These are phyloP conservation scores for Galleria mellonella DNA, from an alignment of 1,140 invertebrate species.

Conservation along the genomic window DNA sequence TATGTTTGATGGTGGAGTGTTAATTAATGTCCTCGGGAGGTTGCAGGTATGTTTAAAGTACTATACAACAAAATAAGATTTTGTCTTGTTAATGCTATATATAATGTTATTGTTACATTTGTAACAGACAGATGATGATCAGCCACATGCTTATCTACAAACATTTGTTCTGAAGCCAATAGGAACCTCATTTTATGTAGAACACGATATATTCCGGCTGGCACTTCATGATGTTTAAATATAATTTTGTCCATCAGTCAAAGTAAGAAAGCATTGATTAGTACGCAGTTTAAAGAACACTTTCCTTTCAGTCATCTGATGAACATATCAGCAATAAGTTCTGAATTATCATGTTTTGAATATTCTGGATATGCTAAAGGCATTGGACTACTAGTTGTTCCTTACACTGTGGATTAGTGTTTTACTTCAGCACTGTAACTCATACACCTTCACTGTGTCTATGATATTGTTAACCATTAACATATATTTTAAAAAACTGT, in stretches of 20 bases:
- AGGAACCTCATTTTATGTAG: conserved; percentile 90
- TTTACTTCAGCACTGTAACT: no score
- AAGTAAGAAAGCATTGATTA: conserved; percentile 26
- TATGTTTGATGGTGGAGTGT: conserved; percentile 94
- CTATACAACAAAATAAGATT: no score
- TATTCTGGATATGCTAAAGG: no score
- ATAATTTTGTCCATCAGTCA: conserved; percentile 21
- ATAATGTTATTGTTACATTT: conserved; percentile 22
- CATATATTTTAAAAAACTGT: no score
- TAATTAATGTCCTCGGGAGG: conserved; percentile 95
- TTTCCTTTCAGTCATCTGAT: background rate
- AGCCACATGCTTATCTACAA: conserved; percentile 92
- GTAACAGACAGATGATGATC: conserved; percentile 91
- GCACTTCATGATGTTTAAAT: conserved; percentile 84
- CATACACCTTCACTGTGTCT: no score
- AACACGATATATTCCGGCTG: conserved; percentile 93
- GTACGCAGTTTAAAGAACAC: background rate
- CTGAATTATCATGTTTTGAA: no score
- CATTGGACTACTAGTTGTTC: no score
- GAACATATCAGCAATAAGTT: no score
- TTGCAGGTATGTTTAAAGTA: conserved; percentile 82
- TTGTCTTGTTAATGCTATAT: background rate
- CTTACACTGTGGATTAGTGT: no score
- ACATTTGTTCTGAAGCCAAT: conserved; percentile 93
- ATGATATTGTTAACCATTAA: no score